phyloP scores from a whole-genome alignment of 2,888 invertebrate genomes.

The Macrophya annulata region DNA sequence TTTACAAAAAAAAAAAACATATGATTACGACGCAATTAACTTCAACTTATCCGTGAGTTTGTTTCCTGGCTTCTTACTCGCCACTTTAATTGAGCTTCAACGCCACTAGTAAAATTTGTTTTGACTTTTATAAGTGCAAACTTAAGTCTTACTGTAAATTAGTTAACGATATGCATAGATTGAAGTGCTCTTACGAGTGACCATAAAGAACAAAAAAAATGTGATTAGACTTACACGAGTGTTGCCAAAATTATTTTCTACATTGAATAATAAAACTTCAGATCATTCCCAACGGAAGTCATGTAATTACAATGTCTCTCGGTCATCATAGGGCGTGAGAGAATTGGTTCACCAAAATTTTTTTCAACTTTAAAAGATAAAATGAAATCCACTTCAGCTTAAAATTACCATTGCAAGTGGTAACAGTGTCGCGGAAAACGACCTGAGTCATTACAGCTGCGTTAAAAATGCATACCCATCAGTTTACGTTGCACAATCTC shows the following conservation, averaged over 20 bases:
- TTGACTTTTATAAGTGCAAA: slow-evolving; percentile 6
- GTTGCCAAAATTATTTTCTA: neutral
- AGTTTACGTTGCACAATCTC: slow-evolving; percentile 74
- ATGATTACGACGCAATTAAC: slow-evolving; percentile 1
- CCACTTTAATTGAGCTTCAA: neutral
- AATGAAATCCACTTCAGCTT: neutral
- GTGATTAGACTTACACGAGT: neutral
- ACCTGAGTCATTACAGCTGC: neutral
- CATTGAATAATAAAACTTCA: neutral
- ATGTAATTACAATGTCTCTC: neutral
- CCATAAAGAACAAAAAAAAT: neutral
- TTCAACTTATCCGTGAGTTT: slow-evolving; percentile 9
- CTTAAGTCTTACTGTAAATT: slow-evolving; percentile 10
- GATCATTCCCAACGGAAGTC: neutral
- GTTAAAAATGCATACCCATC: slow-evolving; percentile 25
- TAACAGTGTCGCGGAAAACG: neutral
- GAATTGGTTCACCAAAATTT: neutral
- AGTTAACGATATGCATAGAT: neutral
- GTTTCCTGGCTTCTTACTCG: neutral
- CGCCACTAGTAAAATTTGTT: neutral
- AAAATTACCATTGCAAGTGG: slow-evolving; percentile 1
- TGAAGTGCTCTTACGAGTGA: slow-evolving; percentile 4
- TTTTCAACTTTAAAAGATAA: neutral
- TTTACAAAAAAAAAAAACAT: slow-evolving; percentile 1
- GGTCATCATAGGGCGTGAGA: neutral